Evolutionary conservation across 2,888 invertebrate genomes (phyloP), one percentile per base, ranked within the genome.

Genomic region (Cheilosia grossa): DNA sequence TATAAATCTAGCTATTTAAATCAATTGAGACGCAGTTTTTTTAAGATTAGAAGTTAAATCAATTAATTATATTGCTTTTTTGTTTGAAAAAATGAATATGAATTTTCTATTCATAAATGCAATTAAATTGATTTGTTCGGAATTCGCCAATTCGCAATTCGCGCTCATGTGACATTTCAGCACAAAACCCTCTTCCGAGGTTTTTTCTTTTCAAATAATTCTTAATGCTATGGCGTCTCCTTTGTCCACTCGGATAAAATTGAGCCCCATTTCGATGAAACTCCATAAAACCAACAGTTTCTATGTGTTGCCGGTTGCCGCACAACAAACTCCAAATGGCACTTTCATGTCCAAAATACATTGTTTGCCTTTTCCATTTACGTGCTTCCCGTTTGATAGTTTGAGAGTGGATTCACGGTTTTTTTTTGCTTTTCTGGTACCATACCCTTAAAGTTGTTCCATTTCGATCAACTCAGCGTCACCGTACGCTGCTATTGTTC

Each of bases 321-420:
- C 13, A 30, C 79, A 80, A 37, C 47, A 67, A 73, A 58, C 59
- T 53, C 80, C 74, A 69, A 81, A 81, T 81, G 74, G 81, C 56
- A 74, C 81, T 81, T 69, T 64, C 49, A 74, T 53, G 69, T 69
- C 40, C 56, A 69, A 74, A 69, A 56, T 81, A 81, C 74, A 81
- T 69, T 81, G 81, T 74, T 74, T 81, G 74, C 63, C 66, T 74
- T 63, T 69, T 54, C 56, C 74, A 61, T 81, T 49, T 81, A 67
- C 67, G 74, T 63, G 54, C 63, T 61, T 44, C 61, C 63, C 70
- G 67, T 61, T 63, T 69, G 64, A 72, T 66, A 56, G 59, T 51
- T 72, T 72, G 30, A 30, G 21, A 13, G 9, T 13, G 19, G 19
- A 47, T 19, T 10, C 10, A 21, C 10, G 9, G 0, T 21, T 49